Base-by-base conservation (phyloP, 2,888 invertebrate species). In the Tachystola acroxantha region DNA sequence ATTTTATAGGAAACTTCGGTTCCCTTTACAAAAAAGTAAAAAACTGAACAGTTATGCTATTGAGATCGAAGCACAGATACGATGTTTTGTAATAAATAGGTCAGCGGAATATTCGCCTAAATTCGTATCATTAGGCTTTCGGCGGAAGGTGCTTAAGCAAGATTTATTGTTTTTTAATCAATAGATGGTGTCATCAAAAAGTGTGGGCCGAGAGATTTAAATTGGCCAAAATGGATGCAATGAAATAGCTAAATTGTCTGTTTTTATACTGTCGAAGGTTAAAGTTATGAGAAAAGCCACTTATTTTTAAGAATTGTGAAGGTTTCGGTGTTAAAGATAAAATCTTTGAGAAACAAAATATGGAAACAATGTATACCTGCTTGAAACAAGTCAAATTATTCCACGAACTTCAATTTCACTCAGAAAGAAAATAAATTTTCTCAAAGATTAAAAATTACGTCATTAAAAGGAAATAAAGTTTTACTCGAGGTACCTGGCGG, bases 91-190 rank as follows among this genome's bases (percentile, higher is more conserved):
- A 85, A 84, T 85, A 81, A 80, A 79, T 81, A 82, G 82, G 84
- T 80, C 78, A 84, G 76, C 74, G 51, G 58, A 50, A 55, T 57
- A 58, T 59, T 61, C 57, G 40, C 30, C 42, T 13, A 46, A 68
- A 80, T 79, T 56, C 45, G 43, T 79, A 59, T 85, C 52, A 85
- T 86, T 79, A 78, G 46, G 46, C 59, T 82, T 77, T 85, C 84
- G 62, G 45, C 82, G 47, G 35, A 64, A 62, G 48, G 42, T 63
- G 58, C 53, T 79, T 71, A 55, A 42, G 31, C 35, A 46, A 59
- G 66, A 86, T 78, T 76, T 85, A 85, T 85, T 67, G 81, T 68
- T 78, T 79, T 80, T 56, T 76, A 80, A 82, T 78, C 51, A 78
- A 70, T 61, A 62, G 55, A 57, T 46, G n/a, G 39, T 60, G 50